Percentiles rank a stretch among this genome's conserved stretches.
phyloP scores from a whole-genome alignment of 2,797 vertebrate species.

The Sebastes taczanowskii region DNA sequence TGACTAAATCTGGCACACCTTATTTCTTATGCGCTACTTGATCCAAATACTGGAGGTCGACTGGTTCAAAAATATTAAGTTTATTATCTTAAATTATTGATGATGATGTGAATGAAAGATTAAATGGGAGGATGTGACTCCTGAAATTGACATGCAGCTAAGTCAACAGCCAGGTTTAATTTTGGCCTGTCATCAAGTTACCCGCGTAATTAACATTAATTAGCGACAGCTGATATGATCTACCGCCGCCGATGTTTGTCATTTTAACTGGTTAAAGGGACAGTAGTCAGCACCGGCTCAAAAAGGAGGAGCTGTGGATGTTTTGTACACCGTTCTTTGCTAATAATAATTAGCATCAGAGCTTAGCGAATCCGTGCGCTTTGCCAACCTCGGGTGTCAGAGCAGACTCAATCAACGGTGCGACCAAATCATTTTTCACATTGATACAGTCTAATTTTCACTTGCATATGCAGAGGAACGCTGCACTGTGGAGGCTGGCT shows the following conservation, averaged over 20 bases:
- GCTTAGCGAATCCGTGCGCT: background rate
- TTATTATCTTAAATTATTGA: background rate
- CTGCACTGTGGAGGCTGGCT: background rate
- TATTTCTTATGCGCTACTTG: background rate
- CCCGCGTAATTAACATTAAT: background rate
- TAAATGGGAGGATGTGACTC: background rate
- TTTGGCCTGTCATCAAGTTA: background rate
- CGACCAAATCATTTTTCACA: background rate
- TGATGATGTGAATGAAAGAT: background rate
- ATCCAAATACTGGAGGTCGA: background rate
- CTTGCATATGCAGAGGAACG: background rate
- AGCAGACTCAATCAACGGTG: background rate
- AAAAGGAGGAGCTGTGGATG: background rate
- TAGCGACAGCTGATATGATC: background rate
- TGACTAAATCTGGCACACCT: background rate
- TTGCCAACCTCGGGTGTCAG: background rate
- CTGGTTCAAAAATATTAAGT: background rate
- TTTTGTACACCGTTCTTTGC: background rate
- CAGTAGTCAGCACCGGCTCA: background rate
- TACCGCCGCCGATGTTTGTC: background rate
- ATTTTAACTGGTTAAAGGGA: background rate
- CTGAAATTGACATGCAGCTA: background rate
- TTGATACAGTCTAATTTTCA: background rate
- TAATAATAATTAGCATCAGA: background rate
- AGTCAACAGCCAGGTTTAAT: background rate